Percentiles rank a stretch among this genome's conserved stretches.
These are phyloP conservation scores for Cheirogaleus medius DNA, from an alignment of 2,113 vertebrate genomes.

Conservation along the genomic window DNA sequence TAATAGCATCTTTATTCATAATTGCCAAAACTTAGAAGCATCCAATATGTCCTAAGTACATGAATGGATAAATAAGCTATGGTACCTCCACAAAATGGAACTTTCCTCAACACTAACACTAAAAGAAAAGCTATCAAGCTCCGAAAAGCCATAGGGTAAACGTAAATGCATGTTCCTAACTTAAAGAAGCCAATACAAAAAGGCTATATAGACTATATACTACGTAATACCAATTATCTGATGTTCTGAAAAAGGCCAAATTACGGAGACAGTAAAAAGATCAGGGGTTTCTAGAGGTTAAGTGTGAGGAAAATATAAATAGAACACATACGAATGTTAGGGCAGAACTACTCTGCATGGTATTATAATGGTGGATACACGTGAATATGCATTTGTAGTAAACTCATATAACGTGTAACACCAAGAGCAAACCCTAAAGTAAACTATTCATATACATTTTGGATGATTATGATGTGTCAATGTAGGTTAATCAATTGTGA, in stretches of 20 bases:
- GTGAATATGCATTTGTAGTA: not conserved
- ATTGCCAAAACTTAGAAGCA: too few relatives aligned
- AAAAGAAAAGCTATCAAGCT: too few relatives aligned
- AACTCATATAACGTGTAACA: not conserved
- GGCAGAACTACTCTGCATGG: not conserved
- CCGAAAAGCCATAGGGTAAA: not conserved
- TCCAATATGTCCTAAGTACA: too few relatives aligned
- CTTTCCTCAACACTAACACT: not conserved
- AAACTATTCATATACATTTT: not conserved
- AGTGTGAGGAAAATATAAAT: not conserved
- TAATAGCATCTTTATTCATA: too few relatives aligned
- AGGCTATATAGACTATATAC: not conserved
- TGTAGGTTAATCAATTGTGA: not conserved
- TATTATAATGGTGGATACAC: not conserved
- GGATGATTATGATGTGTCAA: not conserved
- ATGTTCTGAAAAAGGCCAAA: not conserved
- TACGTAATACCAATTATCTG: not conserved
- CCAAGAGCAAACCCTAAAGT: not conserved
- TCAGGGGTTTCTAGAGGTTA: not conserved
- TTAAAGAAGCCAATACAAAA: not conserved
- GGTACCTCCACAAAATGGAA: not conserved
- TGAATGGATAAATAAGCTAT: not conserved
- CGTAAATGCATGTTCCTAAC: not conserved
- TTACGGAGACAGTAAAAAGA: not conserved
- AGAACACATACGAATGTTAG: not conserved